These are phyloP conservation scores for Rhyzopertha dominica DNA, from an alignment of 1,140 invertebrate species.

Conservation along the genomic window DNA sequence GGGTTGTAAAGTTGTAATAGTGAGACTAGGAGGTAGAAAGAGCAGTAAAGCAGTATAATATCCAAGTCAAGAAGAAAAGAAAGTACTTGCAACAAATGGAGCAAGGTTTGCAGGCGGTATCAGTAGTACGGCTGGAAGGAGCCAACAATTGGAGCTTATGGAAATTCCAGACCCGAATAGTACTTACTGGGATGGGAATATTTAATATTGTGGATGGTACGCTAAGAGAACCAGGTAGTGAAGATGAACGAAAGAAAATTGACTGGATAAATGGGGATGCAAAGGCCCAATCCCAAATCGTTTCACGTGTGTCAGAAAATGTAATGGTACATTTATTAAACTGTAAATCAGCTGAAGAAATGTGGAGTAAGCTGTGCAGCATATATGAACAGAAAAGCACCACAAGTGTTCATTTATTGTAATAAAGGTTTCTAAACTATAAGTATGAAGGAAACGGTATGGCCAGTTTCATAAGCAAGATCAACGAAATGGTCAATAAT, in stretches of 20 bases:
- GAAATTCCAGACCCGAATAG: no score
- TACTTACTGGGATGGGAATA: no score
- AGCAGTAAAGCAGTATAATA: no score
- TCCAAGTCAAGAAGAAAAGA: no score
- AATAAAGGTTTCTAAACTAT: slow-evolving; percentile 36
- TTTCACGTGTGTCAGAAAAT: slow-evolving; percentile 7
- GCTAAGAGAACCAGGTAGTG: neutral
- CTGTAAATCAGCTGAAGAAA: slow-evolving; percentile 29
- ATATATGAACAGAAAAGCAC: slow-evolving; percentile 43
- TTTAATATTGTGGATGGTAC: slow-evolving; percentile 1
- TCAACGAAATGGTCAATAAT: slow-evolving; percentile 12
- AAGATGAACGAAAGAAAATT: slow-evolving; percentile 4
- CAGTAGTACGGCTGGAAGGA: no score
- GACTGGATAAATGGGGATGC: slow-evolving; percentile 8
- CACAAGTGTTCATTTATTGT: slow-evolving; percentile 34
- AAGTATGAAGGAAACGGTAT: slow-evolving; percentile 24
- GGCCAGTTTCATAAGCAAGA: slow-evolving; percentile 22
- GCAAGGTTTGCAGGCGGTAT: no score
- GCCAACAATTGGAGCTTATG: no score
- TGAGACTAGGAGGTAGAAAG: no score
- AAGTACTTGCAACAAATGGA: no score
- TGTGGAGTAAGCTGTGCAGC: slow-evolving; percentile 39
- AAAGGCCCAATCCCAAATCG: slow-evolving; percentile 13
- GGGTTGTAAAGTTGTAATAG: no score
- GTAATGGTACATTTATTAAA: slow-evolving; percentile 12